phyloP scores from a whole-genome alignment of 2,113 vertebrate species.

The Hoplias malabaricus region DNA sequence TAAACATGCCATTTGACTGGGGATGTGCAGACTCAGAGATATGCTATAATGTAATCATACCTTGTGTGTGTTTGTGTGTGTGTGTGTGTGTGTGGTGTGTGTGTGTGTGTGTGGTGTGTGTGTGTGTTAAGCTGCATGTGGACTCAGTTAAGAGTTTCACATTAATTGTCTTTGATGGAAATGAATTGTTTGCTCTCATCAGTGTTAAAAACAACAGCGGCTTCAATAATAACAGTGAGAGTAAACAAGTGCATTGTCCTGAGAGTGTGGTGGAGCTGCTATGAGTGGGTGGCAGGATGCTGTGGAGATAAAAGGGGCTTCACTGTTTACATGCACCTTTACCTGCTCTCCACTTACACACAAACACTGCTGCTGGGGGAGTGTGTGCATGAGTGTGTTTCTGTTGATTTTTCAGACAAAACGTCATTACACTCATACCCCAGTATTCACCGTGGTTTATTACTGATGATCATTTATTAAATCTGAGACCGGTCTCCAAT shows the following conservation, averaged over 20 bases:
- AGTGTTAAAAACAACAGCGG: not conserved
- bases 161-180: not conserved
- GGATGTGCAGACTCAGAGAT: no score
- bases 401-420: not conserved
- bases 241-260: not conserved
- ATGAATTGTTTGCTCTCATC: not conserved
- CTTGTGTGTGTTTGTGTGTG: slow-evolving; percentile 39
- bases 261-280: not conserved
- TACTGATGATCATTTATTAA: no score
- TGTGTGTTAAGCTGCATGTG: slow-evolving; percentile 41
- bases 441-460: no score
- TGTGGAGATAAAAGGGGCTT: not conserved
- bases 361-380: slow-evolving; percentile 12
- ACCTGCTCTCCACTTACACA: not conserved
- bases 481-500: no score
- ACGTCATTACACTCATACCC: no score
- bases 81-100: not conserved
- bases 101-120: not conserved
- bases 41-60: no score
- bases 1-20: no score
- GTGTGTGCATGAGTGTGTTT: not conserved
- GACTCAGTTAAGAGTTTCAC: not conserved
- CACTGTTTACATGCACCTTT: not conserved
- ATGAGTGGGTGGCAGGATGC: not conserved
- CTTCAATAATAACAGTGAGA: not conserved